Conservation (phyloP, 35 echinoderm and acorn worm genomes). For the Strongylocentrotus purpuratus region DNA sequence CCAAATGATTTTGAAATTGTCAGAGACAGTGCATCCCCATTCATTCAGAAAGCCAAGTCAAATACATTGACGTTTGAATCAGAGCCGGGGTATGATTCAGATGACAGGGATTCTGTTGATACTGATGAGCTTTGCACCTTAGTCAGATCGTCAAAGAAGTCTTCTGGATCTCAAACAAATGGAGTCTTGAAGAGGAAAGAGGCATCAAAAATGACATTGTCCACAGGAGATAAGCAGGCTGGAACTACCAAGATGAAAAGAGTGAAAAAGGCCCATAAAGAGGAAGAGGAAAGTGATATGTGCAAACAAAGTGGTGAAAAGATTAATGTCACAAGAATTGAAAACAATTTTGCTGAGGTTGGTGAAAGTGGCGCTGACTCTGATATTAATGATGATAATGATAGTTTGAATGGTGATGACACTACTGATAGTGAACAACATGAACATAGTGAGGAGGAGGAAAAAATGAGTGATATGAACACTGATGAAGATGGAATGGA, state of each 20-base stretch:
- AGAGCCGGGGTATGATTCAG: conserved; percentile 22
- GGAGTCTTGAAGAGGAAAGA: neutral
- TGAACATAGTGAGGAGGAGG: neutral
- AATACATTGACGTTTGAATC: neutral
- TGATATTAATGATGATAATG: too few species aligned
- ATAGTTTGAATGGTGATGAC: neutral
- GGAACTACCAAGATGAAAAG: neutral
- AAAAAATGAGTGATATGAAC: neutral
- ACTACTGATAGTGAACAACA: conserved; percentile 21
- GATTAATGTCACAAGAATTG: neutral
- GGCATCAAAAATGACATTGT: neutral
- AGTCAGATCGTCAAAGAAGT: neutral
- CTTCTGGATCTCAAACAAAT: neutral
- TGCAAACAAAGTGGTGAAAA: neutral
- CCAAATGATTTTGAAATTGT: conserved; percentile 77
- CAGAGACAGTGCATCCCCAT: neutral
- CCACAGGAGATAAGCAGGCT: neutral
- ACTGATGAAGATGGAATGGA: neutral
- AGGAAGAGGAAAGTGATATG: neutral
- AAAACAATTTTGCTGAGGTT: neutral
- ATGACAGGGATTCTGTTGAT: conserved; percentile 59
- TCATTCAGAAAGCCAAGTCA: neutral
- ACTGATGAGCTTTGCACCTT: conserved; percentile 75
- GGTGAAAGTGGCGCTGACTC: neutral
- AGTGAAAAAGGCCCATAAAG: neutral